Base-by-base conservation (phyloP, 2,888 invertebrate species). In the Drosophila mayaguana region DNA sequence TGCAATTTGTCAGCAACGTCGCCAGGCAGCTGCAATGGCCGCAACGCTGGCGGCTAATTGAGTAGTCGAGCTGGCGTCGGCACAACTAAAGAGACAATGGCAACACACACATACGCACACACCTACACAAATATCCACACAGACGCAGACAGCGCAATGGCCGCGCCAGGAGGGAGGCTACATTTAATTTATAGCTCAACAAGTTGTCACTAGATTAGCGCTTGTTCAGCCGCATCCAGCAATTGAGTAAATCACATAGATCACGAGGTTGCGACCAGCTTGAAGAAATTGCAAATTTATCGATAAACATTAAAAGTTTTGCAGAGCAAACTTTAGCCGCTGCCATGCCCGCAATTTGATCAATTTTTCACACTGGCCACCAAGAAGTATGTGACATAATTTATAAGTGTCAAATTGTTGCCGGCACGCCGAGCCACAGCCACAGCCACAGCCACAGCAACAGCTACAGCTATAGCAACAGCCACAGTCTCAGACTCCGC, bases 201-300 rank as follows among this genome's bases (percentile, higher is more conserved):
- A 85, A 89, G 89, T 87, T 81, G 88, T 74, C 88, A 86, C 62
- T 64, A 81, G 83, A 83, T 88, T 86, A 88, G 78, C 75, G 69
- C 74, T 64, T 59, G 63, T 54, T 61, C 56, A 64, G 42, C 43
- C 38, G 63, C 46, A 65, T 42, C 50, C 50, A 54, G 55, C 67
- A 60, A 57, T 53, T 50, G 76, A 75, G 42, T 32, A 63, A 66
- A 59, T 64, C 72, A 50, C 67, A 75, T 76, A 68, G 77, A 79
- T 78, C 77, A 67, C 45, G 73, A 36, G 56, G 43, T 42, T 72
- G 40, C 42, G 73, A 55, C 60, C 63, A 45, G 70, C 61, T 70
- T 57, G 20, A 61, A 65, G 63, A 60, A 50, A 48, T 69, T 55
- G 25, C 67, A 71, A 77, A 86, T 86, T 78, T 78, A 86, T 89